Conservation (phyloP, 2,797 vertebrate genomes). For the Macropus fuliginosus region DNA sequence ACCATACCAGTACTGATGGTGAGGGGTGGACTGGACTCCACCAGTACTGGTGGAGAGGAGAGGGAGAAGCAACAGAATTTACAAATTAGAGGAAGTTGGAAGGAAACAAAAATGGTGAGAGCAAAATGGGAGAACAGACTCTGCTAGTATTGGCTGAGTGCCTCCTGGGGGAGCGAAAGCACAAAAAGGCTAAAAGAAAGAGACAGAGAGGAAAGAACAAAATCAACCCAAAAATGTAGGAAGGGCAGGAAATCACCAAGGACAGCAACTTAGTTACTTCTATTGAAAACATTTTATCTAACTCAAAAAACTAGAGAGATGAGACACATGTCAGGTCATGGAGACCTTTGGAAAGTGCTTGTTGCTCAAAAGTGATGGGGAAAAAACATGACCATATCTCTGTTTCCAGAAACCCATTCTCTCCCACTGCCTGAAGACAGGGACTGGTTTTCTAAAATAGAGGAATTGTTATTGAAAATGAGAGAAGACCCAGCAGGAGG, state of each 20-base stretch:
- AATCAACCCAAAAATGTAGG: not conserved
- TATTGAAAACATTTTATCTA: not conserved
- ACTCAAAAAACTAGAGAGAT: not conserved
- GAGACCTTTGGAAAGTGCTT: not conserved
- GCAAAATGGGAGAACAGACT: not conserved
- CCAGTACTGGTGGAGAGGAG: not conserved
- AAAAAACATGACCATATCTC: not conserved
- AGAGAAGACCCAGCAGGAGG: not conserved
- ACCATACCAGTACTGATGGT: not conserved
- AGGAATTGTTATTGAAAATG: slow-evolving; percentile 9
- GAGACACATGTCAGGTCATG: not conserved
- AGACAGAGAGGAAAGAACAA: not conserved
- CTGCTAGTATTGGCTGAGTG: not conserved
- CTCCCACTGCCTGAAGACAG: not conserved
- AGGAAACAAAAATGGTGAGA: not conserved
- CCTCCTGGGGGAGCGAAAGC: not conserved
- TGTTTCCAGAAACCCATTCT: slow-evolving; percentile 7
- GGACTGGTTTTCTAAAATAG: not conserved
- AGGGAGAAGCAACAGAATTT: not conserved
- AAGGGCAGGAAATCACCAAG: not conserved
- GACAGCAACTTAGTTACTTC: not conserved
- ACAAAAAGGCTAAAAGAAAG: not conserved
- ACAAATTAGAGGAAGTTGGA: not conserved
- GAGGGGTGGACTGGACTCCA: not conserved
- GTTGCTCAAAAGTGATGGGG: not conserved